Base-by-base conservation (phyloP, 2,888 invertebrate species). In the Apeira syringaria region DNA sequence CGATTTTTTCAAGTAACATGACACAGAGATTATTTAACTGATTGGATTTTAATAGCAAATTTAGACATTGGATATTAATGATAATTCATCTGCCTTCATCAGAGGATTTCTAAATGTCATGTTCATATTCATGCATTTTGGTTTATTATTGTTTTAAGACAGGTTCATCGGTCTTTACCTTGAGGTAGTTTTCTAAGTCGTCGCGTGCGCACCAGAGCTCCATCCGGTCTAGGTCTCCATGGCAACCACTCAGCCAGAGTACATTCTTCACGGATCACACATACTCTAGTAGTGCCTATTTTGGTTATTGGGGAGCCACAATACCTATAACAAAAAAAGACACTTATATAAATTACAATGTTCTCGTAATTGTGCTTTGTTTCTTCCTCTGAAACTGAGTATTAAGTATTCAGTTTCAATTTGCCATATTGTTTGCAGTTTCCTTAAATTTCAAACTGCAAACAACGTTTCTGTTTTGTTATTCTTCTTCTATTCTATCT, bases 241-340 rank as follows among this genome's bases (percentile, higher is more conserved):
- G 91, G 87, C 33, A 91, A 76, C 92, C 92, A 92, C 37, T 92
- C 91, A 1, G 87, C 91, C 26, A 92, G 71, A 1, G 74, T 69
- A 56, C 92, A 92, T 59, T 92, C 90, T 48, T 91, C 90, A 0
- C 80, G 76, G 34, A 92, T 80, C 12, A 92, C 84, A 56, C 92
- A 92, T 8, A 91, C 87, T 5, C 90, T 75, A 0, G 73, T 65
- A 0, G 78, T 77, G 3, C 81, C 81, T n/a, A 87, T 65, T 41
- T 71, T 67, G 0, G 73, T 61, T 1, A 84, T 49, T 0, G 67
- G 60, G 1, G 71, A 38, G 1, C 79, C 79, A 41, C 87, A 88
- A 44, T 71, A 82, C 74, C 87, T 88, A 4, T 15, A 4, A 15
- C 3, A 15, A 15, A 15, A 2, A 15, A 15, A 15, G 4, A 15